Base-by-base conservation (phyloP, 2,113 vertebrate species). In the Otolemur garnettii region DNA sequence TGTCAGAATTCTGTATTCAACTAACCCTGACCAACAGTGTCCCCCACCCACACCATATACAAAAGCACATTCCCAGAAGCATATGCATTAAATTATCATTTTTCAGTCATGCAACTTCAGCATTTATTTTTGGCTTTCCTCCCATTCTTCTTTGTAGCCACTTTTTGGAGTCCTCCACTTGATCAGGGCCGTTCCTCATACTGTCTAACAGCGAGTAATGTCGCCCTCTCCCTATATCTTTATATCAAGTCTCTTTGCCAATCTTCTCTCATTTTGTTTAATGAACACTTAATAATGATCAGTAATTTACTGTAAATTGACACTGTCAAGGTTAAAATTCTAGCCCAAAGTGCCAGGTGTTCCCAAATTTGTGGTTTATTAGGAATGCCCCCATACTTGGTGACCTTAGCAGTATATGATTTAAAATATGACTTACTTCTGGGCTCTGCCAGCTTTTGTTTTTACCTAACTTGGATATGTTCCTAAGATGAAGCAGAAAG, bases 41-140 rank as follows among this genome's bases (percentile, higher is more conserved):
- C n/a, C 87, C 55, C 77, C 50, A 7, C 94, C 93, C 94, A 78
- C 93, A 53, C 77, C 68, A 75, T 62, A 90, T 28, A 92, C 91
- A 79, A 94, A 93, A 93, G 77, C 64, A 66, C 95, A 96, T 93
- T 97, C 97, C 95, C 96, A 12, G 89, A 97, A 96, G 90, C 97
- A 98, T 95, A 60, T 96, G 96, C 87, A 91, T 96, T 97, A 90
- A 92, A 97, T 98, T 97, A 97, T 88, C 95, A 79, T 95, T 96
- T 94, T 95, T 90, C 92, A 93, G 87, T 66, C 87, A 87, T 68
- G 97, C 62, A 82, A 83, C 96, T 96, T 95, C 59, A 96, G 96
- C 95, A 84, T 97, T 95, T 97, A 50, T 45, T 92, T 78, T 86
- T 97, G 97, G 97, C 97, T 80, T 71, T 60, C 30, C 42, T 95